Evolutionary conservation across 2,888 invertebrate species (phyloP).

Genomic region (Oxytorus armatus): DNA sequence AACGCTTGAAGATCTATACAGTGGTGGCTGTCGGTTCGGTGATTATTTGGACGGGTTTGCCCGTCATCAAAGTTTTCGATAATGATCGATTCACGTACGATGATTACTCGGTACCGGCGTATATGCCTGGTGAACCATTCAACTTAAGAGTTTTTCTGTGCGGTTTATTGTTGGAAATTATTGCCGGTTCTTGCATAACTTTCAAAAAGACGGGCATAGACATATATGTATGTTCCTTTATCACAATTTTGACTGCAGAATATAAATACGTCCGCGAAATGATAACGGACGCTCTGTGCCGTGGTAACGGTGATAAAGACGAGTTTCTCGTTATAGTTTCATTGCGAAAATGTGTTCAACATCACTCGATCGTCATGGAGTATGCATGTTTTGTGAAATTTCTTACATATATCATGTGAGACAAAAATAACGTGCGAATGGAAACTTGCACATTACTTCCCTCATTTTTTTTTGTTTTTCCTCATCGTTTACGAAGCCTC

Average conservation of each 20-base stretch:
- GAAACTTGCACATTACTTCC: too few relatives aligned
- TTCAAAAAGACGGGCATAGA: conserved; percentile 71
- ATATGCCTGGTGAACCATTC: conserved; percentile 68
- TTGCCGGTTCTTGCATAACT: conserved; percentile 55
- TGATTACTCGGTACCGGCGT: conserved; percentile 66
- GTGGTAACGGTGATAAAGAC: neutral
- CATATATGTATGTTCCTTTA: conserved; percentile 71
- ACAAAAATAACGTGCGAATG: too few relatives aligned
- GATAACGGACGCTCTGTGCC: neutral
- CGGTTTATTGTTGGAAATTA: conserved; percentile 49
- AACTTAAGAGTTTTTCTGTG: conserved; percentile 56
- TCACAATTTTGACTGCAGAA: conserved; percentile 72
- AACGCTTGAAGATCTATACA: conserved; percentile 68
- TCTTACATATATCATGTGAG: neutral
- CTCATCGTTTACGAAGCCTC: too few relatives aligned
- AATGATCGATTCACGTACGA: conserved; percentile 63
- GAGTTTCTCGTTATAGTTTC: neutral
- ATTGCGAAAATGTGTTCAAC: neutral
- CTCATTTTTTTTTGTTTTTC: too few relatives aligned
- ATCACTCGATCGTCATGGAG: neutral
- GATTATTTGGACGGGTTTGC: conserved; percentile 64
- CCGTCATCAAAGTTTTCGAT: conserved; percentile 54
- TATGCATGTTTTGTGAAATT: neutral
- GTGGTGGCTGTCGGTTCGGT: conserved; percentile 49
- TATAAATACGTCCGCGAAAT: conserved; percentile 69